Base-by-base conservation (phyloP, 1,140 invertebrate species). In the Stegodyphus mimosarum region DNA sequence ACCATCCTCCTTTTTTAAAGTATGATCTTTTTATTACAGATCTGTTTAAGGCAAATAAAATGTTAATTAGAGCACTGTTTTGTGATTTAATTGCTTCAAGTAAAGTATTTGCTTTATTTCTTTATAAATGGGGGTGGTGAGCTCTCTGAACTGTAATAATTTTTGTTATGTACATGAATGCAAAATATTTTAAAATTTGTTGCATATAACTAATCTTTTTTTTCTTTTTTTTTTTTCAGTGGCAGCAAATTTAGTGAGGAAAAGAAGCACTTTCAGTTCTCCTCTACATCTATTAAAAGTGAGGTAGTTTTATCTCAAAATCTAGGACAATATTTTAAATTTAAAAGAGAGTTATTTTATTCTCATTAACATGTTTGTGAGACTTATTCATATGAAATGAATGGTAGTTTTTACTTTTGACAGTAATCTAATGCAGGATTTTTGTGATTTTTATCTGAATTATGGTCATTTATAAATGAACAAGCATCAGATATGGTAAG, bases 221-320 rank as follows among this genome's bases (percentile, higher is more conserved):
- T 87, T 87, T 87, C 83, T 77, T 88, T 88, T 88, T 89, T 90
- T 89, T 86, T 87, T 94, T 94, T 88, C 91, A 95, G 94, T 94
- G 89, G 94, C 94, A 73, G 93, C 93, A 17, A 92, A 93, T 87
- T 91, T 95, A 72, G 93, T 95, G 63, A 91, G 94, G 76, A 95
- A 95, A 89, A 92, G 94, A 87, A 93, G 76, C n/a, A 86, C 85
- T 15, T 55, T 79, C 6, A 69, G 69, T 69, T 86, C 85, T 72
- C 60, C 76, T 53, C 33, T 86, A 66, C 85, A 86, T 77, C 60
- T 86, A 63, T 60, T 86, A 18, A 86, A 74, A 74, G 85, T 86
- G 50, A 86, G 77, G 18, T 79, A 79, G 67, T 70, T 70, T 48
- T 9, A 60, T 9, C 9, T 10, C 15, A 60, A 60, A 1, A 33